Conservation (phyloP, 2,888 invertebrate genomes). For the Apodemia duryi region DNA sequence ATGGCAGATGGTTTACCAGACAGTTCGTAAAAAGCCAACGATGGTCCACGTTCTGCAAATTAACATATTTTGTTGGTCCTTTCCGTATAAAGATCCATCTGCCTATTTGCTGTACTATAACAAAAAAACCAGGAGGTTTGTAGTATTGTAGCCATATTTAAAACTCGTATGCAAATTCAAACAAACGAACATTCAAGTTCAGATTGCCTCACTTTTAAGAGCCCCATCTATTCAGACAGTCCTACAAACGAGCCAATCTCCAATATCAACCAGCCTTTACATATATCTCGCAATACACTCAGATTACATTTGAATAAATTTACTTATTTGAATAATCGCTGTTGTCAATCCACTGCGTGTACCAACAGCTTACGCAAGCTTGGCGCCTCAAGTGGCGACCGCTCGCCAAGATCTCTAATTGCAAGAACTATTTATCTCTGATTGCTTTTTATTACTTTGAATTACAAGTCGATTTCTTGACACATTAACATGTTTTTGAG, state of each 20-base stretch:
- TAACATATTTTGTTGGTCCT: too few species aligned
- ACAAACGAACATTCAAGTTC: too few species aligned
- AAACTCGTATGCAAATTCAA: too few species aligned
- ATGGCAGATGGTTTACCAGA: too few species aligned
- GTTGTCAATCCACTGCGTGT: conserved; percentile 4
- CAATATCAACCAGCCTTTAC: conserved; percentile 4
- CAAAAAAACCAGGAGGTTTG: too few species aligned
- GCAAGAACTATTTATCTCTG: neutral
- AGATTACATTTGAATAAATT: conserved; percentile 11
- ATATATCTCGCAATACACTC: neutral
- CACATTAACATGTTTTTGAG: conserved; percentile 1
- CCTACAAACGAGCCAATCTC: neutral
- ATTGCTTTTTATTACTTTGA: conserved; percentile 3
- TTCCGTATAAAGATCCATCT: too few species aligned
- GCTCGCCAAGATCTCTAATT: conserved; percentile 1
- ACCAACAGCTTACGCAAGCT: neutral
- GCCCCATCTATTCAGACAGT: too few species aligned
- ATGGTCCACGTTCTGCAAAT: too few species aligned
- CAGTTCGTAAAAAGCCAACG: too few species aligned
- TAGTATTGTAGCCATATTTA: too few species aligned
- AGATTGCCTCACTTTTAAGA: too few species aligned
- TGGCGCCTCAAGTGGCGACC: neutral
- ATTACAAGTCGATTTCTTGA: conserved; percentile 13
- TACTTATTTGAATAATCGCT: conserved; percentile 9
- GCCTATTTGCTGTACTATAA: too few species aligned